These are phyloP conservation scores for Cladorhizidae sp. DNA, from an alignment of 37 sponge, comb jelly and placozoan genomes.

Conservation along the genomic window DNA sequence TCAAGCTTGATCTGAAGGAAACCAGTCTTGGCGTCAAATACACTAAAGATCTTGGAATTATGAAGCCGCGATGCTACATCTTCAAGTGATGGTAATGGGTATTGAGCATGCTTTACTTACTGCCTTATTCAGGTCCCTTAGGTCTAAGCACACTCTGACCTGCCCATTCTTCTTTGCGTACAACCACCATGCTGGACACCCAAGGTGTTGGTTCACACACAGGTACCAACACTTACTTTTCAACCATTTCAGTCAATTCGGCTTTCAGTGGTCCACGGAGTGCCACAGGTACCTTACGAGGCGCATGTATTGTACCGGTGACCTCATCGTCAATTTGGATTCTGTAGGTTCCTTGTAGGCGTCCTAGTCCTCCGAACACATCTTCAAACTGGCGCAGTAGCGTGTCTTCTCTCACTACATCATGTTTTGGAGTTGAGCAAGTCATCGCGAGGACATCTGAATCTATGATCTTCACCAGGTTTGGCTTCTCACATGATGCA, in stretches of 20 bases:
- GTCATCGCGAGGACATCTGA: too few species aligned
- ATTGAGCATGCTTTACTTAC: slow-evolving; percentile 61
- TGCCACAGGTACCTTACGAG: slow-evolving; percentile 39
- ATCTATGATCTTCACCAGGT: too few species aligned
- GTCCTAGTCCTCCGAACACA: slow-evolving; percentile 44
- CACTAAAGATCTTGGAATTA: slow-evolving; percentile 55
- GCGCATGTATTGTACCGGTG: slow-evolving; percentile 31
- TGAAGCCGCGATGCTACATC: too few species aligned
- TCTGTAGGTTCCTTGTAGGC: slow-evolving; percentile 35
- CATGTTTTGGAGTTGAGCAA: too few species aligned
- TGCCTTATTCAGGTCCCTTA: slow-evolving; percentile 40
- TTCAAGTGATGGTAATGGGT: slow-evolving; percentile 53
- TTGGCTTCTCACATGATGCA: too few species aligned
- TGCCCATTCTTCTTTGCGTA: too few species aligned
- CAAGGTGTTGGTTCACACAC: slow-evolving; percentile 58
- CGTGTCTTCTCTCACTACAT: background rate
- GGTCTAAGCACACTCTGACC: slow-evolving; percentile 63
- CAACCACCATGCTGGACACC: slow-evolving; percentile 51
- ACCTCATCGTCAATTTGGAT: slow-evolving; percentile 20
- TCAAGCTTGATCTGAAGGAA: slow-evolving; percentile 71
- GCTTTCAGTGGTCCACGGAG: slow-evolving; percentile 17
- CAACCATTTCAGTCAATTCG: slow-evolving; percentile 34
- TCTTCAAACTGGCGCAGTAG: slow-evolving; percentile 5
- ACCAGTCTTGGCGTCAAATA: slow-evolving; percentile 51
- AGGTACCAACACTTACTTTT: slow-evolving; percentile 41